phyloP scores from a whole-genome alignment of 92 coral and sea anemone species.

The Porites rus region DNA sequence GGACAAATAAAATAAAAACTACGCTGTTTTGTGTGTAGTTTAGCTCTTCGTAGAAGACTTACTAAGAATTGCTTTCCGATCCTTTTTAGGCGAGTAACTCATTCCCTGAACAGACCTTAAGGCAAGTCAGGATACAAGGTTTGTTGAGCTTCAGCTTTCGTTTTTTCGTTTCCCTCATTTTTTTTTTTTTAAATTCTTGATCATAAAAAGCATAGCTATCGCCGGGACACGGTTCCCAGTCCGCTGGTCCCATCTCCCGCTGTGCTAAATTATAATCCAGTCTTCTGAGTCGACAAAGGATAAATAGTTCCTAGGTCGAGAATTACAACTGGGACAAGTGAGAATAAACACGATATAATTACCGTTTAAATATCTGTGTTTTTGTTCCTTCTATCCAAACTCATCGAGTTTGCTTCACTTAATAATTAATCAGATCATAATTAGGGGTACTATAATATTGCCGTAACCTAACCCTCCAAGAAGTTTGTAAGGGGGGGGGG shows the following conservation, averaged over 20 bases:
- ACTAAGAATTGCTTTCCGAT: too few species aligned
- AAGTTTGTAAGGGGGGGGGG: too few species aligned
- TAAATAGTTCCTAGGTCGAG: neutral
- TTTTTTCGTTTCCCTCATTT: neutral
- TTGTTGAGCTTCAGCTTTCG: neutral
- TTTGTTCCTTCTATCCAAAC: too few species aligned
- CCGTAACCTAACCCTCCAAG: too few species aligned
- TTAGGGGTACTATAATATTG: too few species aligned
- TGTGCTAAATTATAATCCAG: slow-evolving; percentile 31
- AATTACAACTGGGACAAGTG: slow-evolving; percentile 20
- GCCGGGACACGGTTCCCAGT: slow-evolving; percentile 25
- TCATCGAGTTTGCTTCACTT: too few species aligned
- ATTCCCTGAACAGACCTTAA: too few species aligned
- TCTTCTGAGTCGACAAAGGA: slow-evolving; percentile 16
- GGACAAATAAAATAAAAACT: neutral
- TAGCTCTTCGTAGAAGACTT: too few species aligned
- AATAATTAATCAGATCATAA: too few species aligned
- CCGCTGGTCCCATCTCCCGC: slow-evolving; percentile 37
- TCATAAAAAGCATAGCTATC: slow-evolving; percentile 17
- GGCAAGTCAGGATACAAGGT: neutral
- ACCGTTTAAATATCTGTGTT: too few species aligned
- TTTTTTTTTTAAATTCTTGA: neutral
- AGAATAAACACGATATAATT: neutral
- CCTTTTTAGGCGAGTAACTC: too few species aligned
- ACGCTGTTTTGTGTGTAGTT: too few species aligned